Percentiles rank a stretch among this genome's conserved stretches.
These are phyloP conservation scores for Phrynosoma platyrhinos DNA, from an alignment of 2,113 vertebrate genomes.

Conservation along the genomic window DNA sequence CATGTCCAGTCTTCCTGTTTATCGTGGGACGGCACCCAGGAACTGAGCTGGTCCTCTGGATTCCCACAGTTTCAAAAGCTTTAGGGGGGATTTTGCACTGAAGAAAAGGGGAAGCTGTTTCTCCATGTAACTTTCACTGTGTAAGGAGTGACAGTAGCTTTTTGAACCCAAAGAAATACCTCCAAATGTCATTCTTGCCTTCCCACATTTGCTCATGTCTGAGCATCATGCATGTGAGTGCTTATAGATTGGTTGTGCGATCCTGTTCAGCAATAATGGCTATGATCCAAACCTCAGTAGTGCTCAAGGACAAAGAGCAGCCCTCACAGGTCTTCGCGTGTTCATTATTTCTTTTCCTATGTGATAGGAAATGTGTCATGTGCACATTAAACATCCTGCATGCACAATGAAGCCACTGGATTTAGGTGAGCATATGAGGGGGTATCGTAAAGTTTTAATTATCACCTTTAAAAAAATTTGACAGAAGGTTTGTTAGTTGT, in stretches of 20 bases:
- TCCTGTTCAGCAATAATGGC: conserved; percentile 1
- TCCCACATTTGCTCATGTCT: conserved; percentile 15
- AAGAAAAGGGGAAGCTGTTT: conserved; percentile 28
- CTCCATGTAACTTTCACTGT: background rate
- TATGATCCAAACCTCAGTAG: background rate
- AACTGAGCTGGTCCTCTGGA: conserved; percentile 13
- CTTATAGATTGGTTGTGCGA: background rate
- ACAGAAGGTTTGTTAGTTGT: no score
- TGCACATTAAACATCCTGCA: background rate
- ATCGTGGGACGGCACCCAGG: conserved; percentile 2
- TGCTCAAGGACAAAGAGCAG: background rate
- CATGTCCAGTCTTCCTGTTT: conserved; percentile 36
- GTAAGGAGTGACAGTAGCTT: conserved; percentile 12
- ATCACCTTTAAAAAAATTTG: no score
- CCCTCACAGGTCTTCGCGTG: background rate
- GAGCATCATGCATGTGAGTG: background rate
- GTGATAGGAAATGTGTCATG: background rate
- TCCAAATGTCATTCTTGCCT: conserved; percentile 19
- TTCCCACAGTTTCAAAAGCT: conserved; percentile 18
- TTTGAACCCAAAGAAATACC: conserved; percentile 21
- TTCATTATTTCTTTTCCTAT: background rate
- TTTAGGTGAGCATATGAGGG: background rate
- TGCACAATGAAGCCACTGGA: background rate
- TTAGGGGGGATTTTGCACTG: conserved; percentile 27
- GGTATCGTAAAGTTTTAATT: no score